Conservation (phyloP, 2,888 invertebrate species). For the Timema cristinae region DNA sequence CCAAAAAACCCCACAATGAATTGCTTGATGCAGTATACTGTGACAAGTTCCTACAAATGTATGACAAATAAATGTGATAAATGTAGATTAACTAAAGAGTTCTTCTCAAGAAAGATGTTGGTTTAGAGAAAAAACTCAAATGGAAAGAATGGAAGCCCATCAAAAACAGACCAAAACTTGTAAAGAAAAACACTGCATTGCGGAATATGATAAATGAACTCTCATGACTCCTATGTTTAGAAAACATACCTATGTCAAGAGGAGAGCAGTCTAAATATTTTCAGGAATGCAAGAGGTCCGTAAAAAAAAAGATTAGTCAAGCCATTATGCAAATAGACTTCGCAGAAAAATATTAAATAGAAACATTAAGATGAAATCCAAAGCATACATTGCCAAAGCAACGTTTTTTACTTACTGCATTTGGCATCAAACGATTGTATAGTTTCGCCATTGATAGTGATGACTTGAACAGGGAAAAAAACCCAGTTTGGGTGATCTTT, state of each 20-base stretch:
- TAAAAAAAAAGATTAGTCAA: too few relatives aligned
- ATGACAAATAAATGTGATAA: too few relatives aligned
- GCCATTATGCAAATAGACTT: slow-evolving; percentile 1
- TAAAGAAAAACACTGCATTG: too few relatives aligned
- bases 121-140: background rate
- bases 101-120: background rate
- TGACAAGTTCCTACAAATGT: background rate
- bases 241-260: background rate
- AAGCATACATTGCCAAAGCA: too few relatives aligned
- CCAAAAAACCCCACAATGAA: background rate
- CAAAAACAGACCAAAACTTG: background rate
- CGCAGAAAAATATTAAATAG: background rate
- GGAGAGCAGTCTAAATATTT: background rate
- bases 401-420: too few relatives aligned
- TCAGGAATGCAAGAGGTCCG: background rate
- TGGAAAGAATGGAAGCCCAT: slow-evolving; percentile 8
- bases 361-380: background rate
- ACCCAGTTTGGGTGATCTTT: slow-evolving; percentile 4
- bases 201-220: background rate
- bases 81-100: background rate
- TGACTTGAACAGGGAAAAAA: too few relatives aligned
- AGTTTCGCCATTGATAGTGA: too few relatives aligned
- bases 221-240: too few relatives aligned
- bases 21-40: background rate
- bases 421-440: too few relatives aligned